Evolutionary conservation across 2,888 invertebrate species (phyloP).

Genomic region (Torymus tubicola): DNA sequence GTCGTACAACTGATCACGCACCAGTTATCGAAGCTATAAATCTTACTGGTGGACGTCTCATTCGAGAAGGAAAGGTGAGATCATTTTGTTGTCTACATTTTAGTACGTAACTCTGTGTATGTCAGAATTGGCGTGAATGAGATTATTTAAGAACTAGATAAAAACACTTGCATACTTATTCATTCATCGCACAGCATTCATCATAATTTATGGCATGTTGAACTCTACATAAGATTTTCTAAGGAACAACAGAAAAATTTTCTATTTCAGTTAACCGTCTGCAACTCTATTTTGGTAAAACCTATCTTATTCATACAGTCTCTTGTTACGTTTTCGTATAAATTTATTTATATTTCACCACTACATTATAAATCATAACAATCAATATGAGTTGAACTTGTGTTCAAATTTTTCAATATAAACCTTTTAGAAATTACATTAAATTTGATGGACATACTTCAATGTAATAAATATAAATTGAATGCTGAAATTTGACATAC

Average conservation of each 20-base stretch:
- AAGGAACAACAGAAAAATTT: conserved; percentile 60
- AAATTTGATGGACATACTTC: too few relatives aligned
- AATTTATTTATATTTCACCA: background rate
- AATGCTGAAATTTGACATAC: too few relatives aligned
- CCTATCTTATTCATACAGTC: background rate
- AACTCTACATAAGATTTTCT: conserved; percentile 63
- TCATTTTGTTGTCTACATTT: conserved; percentile 79
- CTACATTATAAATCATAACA: background rate
- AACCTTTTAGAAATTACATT: too few relatives aligned
- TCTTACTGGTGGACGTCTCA: conserved; percentile 94
- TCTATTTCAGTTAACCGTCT: conserved; percentile 51
- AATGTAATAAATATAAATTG: too few relatives aligned
- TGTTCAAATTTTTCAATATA: too few relatives aligned
- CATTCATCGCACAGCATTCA: conserved; percentile 40
- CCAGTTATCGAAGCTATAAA: conserved; percentile 97
- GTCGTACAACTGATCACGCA: conserved; percentile 93
- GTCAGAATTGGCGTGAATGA: conserved; percentile 68
- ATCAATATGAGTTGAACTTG: too few relatives aligned
- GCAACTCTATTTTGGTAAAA: conserved; percentile 18
- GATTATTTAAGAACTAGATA: conserved; percentile 57
- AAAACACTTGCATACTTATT: conserved; percentile 59
- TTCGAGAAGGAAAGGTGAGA: conserved; percentile 98
- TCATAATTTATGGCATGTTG: conserved; percentile 59
- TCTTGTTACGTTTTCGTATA: conserved; percentile 9
- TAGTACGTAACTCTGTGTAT: conserved; percentile 40